Base-by-base conservation (phyloP, 2,113 vertebrate genomes). In the Hippopotamus amphibius region DNA sequence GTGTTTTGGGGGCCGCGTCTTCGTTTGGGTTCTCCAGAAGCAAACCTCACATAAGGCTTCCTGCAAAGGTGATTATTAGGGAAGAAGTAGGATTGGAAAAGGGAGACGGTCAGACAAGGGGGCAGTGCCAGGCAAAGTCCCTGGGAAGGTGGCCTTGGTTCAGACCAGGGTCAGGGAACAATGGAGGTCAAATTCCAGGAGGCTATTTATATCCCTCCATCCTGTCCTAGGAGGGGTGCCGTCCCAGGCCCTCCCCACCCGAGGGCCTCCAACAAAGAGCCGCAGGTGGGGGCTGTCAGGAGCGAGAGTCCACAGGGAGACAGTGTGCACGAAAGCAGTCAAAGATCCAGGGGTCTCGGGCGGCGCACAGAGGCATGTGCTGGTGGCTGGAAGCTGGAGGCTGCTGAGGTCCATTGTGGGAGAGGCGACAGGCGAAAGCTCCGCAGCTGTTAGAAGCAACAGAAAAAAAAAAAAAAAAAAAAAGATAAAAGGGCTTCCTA, bases 281-380 rank as follows among this genome's bases (percentile, higher is more conserved):
- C 24, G 0, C 71, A n/a, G 74, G 81, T 53, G 65, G n/a, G 3
- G 21, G 69, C 57, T 6, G 3, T 8, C 24, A 6, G n/a, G 37
- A 50, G n/a, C 3, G 1, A 50, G 22, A 11, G 26, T 16, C 12
- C 11, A 3, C 0, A 0, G 19, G 68, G 66, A 57, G 9, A 22
- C 2, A 3, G 14, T 0, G 26, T 5, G 7, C 12, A 3, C 2
- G 1, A 17, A 22, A 69, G 65, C 2, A 22, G 46, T 6, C 90
- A 26, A 1, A 37, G 53, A 19, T 17, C 30, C 41, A 6, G 68
- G 13, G 41, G 5, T 16, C 33, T 0, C 2, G 2, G 22, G 28
- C 30, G 2, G 43, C 28, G 1, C 16, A 22, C 21, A 28, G 28
- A 26, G 4, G 9, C 1, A 0, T 33, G 65, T 55, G 65, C 61